phyloP scores from a whole-genome alignment of 2,113 vertebrate species.

The Pedetes capensis region DNA sequence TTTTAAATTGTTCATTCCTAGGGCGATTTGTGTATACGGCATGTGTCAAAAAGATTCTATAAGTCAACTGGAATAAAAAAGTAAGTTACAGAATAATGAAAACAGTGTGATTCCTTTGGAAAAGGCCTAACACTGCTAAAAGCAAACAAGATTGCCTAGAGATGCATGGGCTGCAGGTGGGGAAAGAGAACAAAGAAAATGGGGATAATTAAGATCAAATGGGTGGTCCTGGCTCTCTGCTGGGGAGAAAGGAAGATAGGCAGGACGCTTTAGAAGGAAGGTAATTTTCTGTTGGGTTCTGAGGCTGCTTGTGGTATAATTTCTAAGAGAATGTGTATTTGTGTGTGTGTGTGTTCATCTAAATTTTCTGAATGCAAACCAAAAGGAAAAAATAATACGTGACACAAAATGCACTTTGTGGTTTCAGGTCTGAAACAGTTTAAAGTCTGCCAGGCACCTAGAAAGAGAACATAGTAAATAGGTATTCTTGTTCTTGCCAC shows the following conservation, averaged over 20 bases:
- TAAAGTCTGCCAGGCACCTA: neutral
- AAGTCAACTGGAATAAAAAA: neutral
- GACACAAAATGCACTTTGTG: neutral
- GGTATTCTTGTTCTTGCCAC: neutral
- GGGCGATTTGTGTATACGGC: neutral
- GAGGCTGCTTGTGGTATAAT: neutral
- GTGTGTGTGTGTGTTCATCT: neutral
- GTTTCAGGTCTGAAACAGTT: neutral
- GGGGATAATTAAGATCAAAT: neutral
- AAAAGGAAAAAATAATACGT: neutral
- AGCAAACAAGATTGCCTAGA: neutral
- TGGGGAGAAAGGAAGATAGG: neutral
- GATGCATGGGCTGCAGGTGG: neutral
- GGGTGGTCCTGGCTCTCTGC: neutral
- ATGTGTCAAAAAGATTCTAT: neutral
- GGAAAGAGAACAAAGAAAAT: neutral
- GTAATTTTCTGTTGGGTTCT: neutral
- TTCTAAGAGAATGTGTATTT: neutral
- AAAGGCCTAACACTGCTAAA: neutral
- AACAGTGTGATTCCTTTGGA: neutral
- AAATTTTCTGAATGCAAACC: neutral
- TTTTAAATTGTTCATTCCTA: slow-evolving; percentile 39
- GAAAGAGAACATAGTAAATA: neutral
- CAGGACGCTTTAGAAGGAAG: neutral
- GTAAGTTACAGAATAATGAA: neutral